A percentile compares a stretch with the other conserved stretches of the same genome.
Evolutionary conservation across 2,888 invertebrate genomes (phyloP).

Genomic region (Drosophila setosimentum): DNA sequence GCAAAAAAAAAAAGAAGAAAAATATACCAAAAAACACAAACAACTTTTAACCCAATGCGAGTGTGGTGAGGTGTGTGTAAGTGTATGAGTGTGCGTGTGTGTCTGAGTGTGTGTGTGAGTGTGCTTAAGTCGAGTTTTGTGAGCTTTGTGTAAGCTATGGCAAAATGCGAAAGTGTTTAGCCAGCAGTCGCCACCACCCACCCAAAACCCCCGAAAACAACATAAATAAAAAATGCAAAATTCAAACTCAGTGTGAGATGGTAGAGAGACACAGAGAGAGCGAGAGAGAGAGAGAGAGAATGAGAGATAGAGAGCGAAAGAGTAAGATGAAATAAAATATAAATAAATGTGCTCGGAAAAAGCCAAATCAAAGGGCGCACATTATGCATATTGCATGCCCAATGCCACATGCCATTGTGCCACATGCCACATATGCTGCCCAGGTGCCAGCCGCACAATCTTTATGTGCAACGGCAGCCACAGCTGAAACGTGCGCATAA

Average conservation of each 20-base stretch:
- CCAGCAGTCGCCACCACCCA: slow-evolving; percentile 42
- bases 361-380: slow-evolving; percentile 74
- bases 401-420: slow-evolving; percentile 14
- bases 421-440: slow-evolving; percentile 22
- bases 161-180: slow-evolving; percentile 68
- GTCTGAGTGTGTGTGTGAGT: slow-evolving; percentile 5
- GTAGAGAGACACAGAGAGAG: not conserved
- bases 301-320: not conserved
- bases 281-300: not conserved
- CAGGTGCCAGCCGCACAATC: slow-evolving; percentile 48
- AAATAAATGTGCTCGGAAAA: slow-evolving; percentile 71
- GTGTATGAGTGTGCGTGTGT: slow-evolving; percentile 17
- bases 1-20: slow-evolving; percentile 2
- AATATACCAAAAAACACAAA: slow-evolving; percentile 11
- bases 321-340: slow-evolving; percentile 67
- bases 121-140: slow-evolving; percentile 40
- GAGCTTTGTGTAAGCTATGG: slow-evolving; percentile 54
- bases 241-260: slow-evolving; percentile 33
- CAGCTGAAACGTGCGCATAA: slow-evolving; percentile 57
- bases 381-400: slow-evolving; percentile 76
- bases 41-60: slow-evolving; percentile 39
- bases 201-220: not conserved
- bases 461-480: slow-evolving; percentile 60
- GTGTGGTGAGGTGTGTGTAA: slow-evolving; percentile 38
- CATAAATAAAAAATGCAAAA: slow-evolving; percentile 68